A percentile compares a stretch with the other conserved stretches of the same genome.
These are phyloP conservation scores for Drosophila maculinotata DNA, from an alignment of 2,888 invertebrate genomes.

Conservation along the genomic window DNA sequence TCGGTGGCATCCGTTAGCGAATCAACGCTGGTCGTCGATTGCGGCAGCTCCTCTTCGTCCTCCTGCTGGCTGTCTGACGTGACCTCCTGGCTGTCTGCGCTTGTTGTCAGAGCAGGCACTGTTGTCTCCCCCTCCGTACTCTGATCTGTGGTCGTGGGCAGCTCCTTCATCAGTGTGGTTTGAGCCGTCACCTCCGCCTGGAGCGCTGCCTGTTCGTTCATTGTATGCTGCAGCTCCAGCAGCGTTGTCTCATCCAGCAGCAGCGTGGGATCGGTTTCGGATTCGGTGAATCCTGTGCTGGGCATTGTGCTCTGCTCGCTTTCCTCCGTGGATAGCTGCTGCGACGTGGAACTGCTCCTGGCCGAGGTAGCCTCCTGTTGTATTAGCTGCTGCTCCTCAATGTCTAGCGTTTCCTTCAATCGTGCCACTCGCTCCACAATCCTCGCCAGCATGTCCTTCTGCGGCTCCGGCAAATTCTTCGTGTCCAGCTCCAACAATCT, in stretches of 20 bases:
- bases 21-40: constrained; percentile 69
- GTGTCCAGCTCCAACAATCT: constrained; percentile 83
- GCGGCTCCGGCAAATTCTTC: constrained; percentile 84
- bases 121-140: constrained; percentile 53
- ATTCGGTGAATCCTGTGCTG: constrained; percentile 60
- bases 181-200: constrained; percentile 74
- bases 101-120: constrained; percentile 37
- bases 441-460: constrained; percentile 84
- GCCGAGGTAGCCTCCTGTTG: constrained; percentile 55
- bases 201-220: constrained; percentile 81
- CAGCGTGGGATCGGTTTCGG: constrained; percentile 81
- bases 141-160: constrained; percentile 76
- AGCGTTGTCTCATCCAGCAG: constrained; percentile 81
- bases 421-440: constrained; percentile 85
- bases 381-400: constrained; percentile 72
- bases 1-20: constrained; percentile 79
- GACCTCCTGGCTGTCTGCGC: constrained; percentile 24
- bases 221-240: constrained; percentile 78
- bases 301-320: constrained; percentile 58
- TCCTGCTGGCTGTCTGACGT: constrained; percentile 21
- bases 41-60: constrained; percentile 35
- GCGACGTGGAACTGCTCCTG: constrained; percentile 34
- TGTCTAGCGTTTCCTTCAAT: constrained; percentile 83
- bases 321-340: constrained; percentile 20
- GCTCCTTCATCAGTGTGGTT: constrained; percentile 68